Conservation (phyloP, 2,888 invertebrate genomes). For the Tridacna crocea region DNA sequence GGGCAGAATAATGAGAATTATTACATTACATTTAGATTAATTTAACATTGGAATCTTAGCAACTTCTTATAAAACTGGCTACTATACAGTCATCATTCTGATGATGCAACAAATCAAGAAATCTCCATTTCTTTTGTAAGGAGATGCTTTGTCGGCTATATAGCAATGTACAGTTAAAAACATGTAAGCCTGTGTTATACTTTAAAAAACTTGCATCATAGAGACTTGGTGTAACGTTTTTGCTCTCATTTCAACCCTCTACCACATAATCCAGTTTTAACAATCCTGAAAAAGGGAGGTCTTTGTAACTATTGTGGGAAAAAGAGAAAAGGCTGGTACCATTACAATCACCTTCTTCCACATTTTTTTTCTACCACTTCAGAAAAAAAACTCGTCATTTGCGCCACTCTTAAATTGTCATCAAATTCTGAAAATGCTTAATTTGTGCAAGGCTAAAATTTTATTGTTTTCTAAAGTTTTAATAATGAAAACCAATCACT, state of each 20-base stretch:
- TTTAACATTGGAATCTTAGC: no score
- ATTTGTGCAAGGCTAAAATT: background rate
- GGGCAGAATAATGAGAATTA: no score
- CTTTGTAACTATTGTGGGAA: background rate
- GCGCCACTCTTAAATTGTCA: no score
- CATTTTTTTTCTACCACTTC: background rate
- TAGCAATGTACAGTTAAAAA: no score
- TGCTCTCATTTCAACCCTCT: background rate
- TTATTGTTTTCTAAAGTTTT: background rate
- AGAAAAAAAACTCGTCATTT: no score
- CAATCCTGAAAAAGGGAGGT: background rate
- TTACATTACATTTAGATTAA: no score
- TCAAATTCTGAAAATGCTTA: no score
- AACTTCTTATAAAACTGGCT: no score
- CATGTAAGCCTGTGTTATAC: background rate
- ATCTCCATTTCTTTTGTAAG: no score
- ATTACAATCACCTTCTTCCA: background rate
- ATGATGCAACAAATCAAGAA: no score
- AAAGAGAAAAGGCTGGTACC: background rate
- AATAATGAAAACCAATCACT: background rate
- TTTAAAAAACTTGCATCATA: background rate
- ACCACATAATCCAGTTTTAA: background rate
- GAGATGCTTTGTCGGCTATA: no score
- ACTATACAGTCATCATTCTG: no score
- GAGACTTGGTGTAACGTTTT: background rate